Base-by-base conservation (phyloP, 2,113 vertebrate species). In the Rhabdomys dilectus region DNA sequence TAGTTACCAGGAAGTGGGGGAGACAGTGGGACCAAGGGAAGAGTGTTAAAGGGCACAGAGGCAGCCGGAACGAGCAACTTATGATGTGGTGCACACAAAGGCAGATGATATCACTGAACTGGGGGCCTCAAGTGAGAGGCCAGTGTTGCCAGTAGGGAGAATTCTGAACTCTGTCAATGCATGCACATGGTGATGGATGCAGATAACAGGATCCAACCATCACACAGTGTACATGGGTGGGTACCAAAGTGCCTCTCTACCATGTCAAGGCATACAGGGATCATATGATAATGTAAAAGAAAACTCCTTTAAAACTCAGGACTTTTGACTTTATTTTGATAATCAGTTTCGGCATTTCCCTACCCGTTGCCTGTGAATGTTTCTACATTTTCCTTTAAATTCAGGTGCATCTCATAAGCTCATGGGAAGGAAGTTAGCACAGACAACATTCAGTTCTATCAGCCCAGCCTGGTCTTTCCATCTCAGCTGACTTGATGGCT, bases 281-380 rank as follows among this genome's bases (percentile, higher is more conserved):
- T n/a, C 45, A 60, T n/a, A 42, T 22, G 24, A n/a, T 34, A n/a
- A 48, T 16, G n/a, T 39, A 72, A 72, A 88, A 42, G 39, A 48
- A 88, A 92, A 80, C 13, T 58, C 17, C 26, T 86, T 36, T 93
- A 60, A 89, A 89, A 72, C 51, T 39, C 66, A 96, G 60, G 36
- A 91, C 77, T 94, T 73, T 68, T 94, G 70, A 15, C 5, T 93
- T 95, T 51, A 29, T 91, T 94, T 80, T 24, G 73, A 85, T 68
- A 60, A 86, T 60, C 72, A 90, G 34, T 75, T 95, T 72, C n/a
- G 78, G 78, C 15, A 58, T n/a, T 72, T 58, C 51, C 34, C 12
- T 58, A 85, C 36, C 82, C 78, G 4, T 90, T 78, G 89, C 24
- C 8, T 36, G 6, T 86, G 39, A 68, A 75, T 29, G 7, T 76